These are phyloP conservation scores for Xestoiulus laeticollis DNA, from an alignment of 2,888 invertebrate genomes.

Conservation along the genomic window DNA sequence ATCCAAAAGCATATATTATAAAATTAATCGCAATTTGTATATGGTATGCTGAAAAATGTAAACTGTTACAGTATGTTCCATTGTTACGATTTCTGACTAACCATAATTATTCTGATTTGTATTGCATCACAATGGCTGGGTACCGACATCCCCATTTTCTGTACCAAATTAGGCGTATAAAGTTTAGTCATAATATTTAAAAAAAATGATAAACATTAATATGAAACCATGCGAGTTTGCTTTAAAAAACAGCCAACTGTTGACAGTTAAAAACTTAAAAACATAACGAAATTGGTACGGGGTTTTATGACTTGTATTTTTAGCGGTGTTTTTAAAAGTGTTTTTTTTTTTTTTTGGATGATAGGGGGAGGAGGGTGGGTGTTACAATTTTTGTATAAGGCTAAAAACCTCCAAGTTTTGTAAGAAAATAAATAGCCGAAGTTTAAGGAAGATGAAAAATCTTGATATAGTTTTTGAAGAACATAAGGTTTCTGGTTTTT, in stretches of 20 bases:
- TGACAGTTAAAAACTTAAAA: constrained; percentile 44
- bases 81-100: constrained; percentile 1
- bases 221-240: constrained; percentile 15
- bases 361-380: neutral
- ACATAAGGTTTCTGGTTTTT: constrained; percentile 45
- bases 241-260: constrained; percentile 36
- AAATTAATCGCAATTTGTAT: too few relatives aligned
- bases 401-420: constrained; percentile 40
- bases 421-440: constrained; percentile 40
- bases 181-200: neutral
- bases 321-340: constrained; percentile 36
- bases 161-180: neutral
- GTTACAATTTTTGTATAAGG: constrained; percentile 44
- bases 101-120: neutral
- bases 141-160: neutral
- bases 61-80: neutral
- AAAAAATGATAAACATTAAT: neutral
- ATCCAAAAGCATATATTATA: too few relatives aligned
- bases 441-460: constrained; percentile 42
- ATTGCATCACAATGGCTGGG: constrained; percentile 15
- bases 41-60: too few relatives aligned
- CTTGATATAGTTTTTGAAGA: constrained; percentile 34
- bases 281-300: constrained; percentile 32
- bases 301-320: constrained; percentile 38
- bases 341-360: neutral